Base-by-base conservation (phyloP, 2,797 vertebrate species). In the Syngnathus rostellatus region DNA sequence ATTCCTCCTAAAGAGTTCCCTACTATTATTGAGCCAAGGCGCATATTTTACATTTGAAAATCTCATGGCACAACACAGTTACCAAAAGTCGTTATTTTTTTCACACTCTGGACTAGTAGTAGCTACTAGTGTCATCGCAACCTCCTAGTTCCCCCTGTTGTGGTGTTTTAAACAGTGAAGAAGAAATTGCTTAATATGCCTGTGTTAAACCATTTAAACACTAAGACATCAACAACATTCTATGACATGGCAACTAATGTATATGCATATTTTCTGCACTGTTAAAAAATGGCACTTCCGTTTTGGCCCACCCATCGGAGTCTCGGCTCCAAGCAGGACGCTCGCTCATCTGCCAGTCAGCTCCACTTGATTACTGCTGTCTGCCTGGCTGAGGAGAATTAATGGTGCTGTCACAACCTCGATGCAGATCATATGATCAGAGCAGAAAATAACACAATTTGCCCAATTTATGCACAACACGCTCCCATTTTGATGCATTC, bases 331-430 rank as follows among this genome's bases (percentile, higher is more conserved):
- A 70, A 71, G 70, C 73, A 82, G 73, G 76, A 81, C 45, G 12
- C 81, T 80, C 62, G 77, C 80, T 85, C 81, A 82, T 84, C 81
- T 85, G 81, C 80, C 83, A 85, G 76, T 81, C 83, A 78, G 74
- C 82, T 83, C 82, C 82, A 74, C 83, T 85, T 87, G 84, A 83
- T 88, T 85, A 86, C 85, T 85, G 82, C 83, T 86, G 81, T 80
- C 80, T 83, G 74, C 81, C 72, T 69, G 76, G 69, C 80, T 72
- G 73, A 67, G 68, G 67, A 60, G 71, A 80, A 88, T 86, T 79
- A 77, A 85, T 86, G 83, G 69, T 58, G 71, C 75, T 81, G 81
- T 79, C 85, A 86, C 69, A 79, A 71, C 66, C 75, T 67, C 41
- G 72, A 76, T 54, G 70, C 74, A 76, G 64, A 80, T 83, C 81